Base-by-base conservation (phyloP, 2,888 invertebrate genomes). In the Odontothrips loti region DNA sequence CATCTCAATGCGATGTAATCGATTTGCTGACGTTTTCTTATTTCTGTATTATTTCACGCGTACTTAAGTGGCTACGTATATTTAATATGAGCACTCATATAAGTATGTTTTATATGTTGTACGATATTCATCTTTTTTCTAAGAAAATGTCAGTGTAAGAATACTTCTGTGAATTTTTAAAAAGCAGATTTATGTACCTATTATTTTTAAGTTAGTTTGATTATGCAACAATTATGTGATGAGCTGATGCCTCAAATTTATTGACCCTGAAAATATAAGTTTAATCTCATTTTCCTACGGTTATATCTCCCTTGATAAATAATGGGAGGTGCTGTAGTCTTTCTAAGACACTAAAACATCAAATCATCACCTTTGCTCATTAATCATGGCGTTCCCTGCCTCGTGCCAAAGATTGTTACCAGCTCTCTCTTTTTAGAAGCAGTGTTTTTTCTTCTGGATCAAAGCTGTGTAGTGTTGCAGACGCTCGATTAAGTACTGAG, bases 361-460 rank as follows among this genome's bases (percentile, higher is more conserved):
- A 23, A 8, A 12, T n/a, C 68, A 20, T 68, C 23, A 68, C 68
- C 68, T 68, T 51, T n/a, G 68, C 68, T 68, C 68, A 68, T 68
- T 68, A 51, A 51, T 68, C 23, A 23, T 68, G 68, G 23, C 23
- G 68, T 68, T 68, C n/a, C n/a, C n/a, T 23, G 68, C 68, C 23
- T n/a, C 23, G 68, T 68, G 68, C 68, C 68, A 68, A 68, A 68
- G 68, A 68, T n/a, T 68, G 68, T 68, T 68, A 68, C 68, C 68
- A 68, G 68, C 68, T 68, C 68, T 68, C 23, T 68, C n/a, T n/a
- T n/a, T n/a, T 68, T 68, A n/a, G 23, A 11, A 68, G 68, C 23
- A 68, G 20, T 23, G 20, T 23, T 68, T n/a, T 68, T 23, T 68
- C 9, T 68, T 68, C 23, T 68, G 68, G 68, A 23, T 10, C 68